Percentiles rank a stretch among this genome's conserved stretches.
These are phyloP conservation scores for Xenus cinereus DNA, from an alignment of 2,113 vertebrate genomes.

Conservation along the genomic window DNA sequence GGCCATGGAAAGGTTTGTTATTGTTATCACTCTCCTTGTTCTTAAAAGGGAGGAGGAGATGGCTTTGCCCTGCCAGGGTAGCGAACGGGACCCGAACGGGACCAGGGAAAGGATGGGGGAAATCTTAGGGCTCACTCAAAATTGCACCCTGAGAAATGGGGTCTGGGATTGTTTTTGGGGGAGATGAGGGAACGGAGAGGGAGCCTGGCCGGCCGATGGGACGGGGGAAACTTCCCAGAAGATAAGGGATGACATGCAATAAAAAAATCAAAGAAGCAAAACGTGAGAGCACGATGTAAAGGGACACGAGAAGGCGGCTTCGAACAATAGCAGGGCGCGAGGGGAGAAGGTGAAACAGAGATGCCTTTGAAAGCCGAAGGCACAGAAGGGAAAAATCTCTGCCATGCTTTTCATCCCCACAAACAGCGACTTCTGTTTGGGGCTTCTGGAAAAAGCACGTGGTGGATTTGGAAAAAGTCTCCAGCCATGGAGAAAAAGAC, in stretches of 20 bases:
- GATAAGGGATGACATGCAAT: not conserved
- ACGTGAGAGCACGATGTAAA: not conserved
- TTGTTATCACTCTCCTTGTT: not conserved
- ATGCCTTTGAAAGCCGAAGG: not conserved
- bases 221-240: not conserved
- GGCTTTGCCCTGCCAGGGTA: not conserved
- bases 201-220: not conserved
- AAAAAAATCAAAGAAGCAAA: not conserved
- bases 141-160: not conserved
- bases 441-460: not conserved
- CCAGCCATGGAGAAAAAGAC: not conserved
- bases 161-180: not conserved
- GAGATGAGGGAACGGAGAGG: not conserved
- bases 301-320: not conserved
- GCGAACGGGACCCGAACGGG: accelerated
- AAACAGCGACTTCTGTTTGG: not conserved
- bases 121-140: not conserved
- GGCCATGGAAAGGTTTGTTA: not conserved
- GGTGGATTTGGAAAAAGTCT: conserved; percentile 14
- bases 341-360: not conserved
- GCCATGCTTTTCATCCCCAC: not conserved
- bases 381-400: not conserved
- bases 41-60: not conserved
- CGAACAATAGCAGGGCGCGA: not conserved
- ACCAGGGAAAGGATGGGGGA: not conserved